These are phyloP conservation scores for Morpho helenor DNA, from an alignment of 2,888 invertebrate genomes.

Conservation along the genomic window DNA sequence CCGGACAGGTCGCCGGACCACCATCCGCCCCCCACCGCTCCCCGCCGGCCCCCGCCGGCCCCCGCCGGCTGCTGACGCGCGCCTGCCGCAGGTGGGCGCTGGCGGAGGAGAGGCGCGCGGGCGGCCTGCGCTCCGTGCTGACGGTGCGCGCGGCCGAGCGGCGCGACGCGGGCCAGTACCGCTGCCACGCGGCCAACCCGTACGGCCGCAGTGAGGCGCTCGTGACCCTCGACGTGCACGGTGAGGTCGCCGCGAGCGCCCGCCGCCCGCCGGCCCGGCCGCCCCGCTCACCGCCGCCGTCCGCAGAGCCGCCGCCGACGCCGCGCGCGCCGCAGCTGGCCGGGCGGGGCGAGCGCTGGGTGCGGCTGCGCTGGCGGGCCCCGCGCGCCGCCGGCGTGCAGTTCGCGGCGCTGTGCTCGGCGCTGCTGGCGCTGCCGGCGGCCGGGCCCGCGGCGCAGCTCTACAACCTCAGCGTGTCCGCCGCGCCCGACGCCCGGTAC, in stretches of 20 bases:
- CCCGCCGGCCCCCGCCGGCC: too few relatives aligned
- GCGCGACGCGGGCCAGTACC: constrained; percentile 84
- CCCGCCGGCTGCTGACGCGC: constrained; percentile 11
- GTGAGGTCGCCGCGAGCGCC: constrained; percentile 37
- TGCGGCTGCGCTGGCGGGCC: constrained; percentile 77
- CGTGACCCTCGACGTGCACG: constrained; percentile 83
- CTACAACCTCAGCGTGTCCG: constrained; percentile 43
- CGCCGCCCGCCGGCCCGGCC: too few relatives aligned
- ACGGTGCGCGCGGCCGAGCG: constrained; percentile 82
- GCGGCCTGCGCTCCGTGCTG: constrained; percentile 82
- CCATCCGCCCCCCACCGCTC: too few relatives aligned
- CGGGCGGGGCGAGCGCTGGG: constrained; percentile 80
- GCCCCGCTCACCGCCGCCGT: not conserved
- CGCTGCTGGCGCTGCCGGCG: constrained; percentile 38
- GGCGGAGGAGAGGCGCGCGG: constrained; percentile 82
- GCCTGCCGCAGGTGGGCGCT: constrained; percentile 71
- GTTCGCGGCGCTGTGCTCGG: constrained; percentile 43
- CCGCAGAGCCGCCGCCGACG: constrained; percentile 86
- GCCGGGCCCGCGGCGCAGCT: constrained; percentile 28
- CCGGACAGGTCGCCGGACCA: constrained; percentile 71
- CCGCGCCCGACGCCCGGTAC: constrained; percentile 32
- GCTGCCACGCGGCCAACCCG: constrained; percentile 84
- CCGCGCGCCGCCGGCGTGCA: constrained; percentile 19
- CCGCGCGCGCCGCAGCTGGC: constrained; percentile 80
- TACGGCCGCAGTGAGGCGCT: constrained; percentile 83